Percentiles rank a stretch among this genome's conserved stretches.
Conservation (phyloP, 2,113 vertebrate species). For the Genyomyrus donnyi region DNA sequence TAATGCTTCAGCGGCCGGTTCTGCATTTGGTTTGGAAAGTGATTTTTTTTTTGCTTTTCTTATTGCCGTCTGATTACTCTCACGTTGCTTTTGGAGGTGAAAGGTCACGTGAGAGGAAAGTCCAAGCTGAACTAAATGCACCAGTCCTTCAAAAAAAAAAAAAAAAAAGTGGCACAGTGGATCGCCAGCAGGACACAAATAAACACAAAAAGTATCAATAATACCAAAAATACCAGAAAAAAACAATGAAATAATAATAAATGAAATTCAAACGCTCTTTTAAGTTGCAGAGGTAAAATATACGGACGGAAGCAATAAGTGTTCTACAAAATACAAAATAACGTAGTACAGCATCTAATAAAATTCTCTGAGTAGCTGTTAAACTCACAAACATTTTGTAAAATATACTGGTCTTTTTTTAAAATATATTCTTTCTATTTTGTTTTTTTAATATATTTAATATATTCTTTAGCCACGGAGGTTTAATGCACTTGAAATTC, state of each 20-base stretch:
- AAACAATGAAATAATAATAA: constrained; percentile 10
- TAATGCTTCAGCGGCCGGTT: background rate
- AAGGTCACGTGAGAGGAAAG: background rate
- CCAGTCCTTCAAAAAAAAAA: constrained; percentile 59
- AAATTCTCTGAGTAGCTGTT: constrained; percentile 17
- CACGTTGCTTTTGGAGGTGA: background rate
- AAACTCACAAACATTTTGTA: constrained; percentile 14
- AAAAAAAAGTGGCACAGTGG: constrained; percentile 59
- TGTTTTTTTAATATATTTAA: background rate
- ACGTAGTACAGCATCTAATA: background rate
- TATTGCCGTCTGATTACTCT: background rate
- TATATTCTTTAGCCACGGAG: background rate
- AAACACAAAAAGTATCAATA: constrained; percentile 15
- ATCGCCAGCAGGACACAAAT: background rate
- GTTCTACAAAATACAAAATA: constrained; percentile 16
- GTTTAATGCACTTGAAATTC: background rate
- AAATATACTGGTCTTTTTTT: constrained; percentile 16
- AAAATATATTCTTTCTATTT: constrained; percentile 10
- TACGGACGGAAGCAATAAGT: constrained; percentile 19
- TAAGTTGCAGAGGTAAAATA: constrained; percentile 8
- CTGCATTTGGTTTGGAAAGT: background rate
- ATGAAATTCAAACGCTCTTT: constrained; percentile 17
- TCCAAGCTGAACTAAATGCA: constrained; percentile 63
- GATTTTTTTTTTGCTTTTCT: background rate
- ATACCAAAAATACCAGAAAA: background rate